Percentiles rank a stretch among this genome's conserved stretches.
These are phyloP conservation scores for Nibea coibor DNA, from an alignment of 2,113 vertebrate genomes.

Conservation along the genomic window DNA sequence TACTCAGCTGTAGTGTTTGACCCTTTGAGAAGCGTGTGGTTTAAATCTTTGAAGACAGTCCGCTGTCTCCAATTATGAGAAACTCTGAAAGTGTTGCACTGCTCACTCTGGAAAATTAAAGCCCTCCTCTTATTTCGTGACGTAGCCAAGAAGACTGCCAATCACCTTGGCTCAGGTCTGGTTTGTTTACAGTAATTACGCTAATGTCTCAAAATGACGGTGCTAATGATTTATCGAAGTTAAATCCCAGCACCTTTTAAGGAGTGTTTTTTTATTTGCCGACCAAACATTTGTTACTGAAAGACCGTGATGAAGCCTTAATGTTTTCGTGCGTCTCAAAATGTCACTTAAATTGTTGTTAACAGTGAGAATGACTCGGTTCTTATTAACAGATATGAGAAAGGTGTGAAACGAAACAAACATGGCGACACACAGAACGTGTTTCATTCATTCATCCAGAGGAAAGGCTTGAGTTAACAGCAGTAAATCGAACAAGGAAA, in stretches of 20 bases:
- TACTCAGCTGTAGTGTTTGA: neutral
- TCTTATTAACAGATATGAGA: neutral
- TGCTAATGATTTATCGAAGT: conserved; percentile 6
- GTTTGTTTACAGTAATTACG: conserved; percentile 34
- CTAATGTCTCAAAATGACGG: conserved; percentile 34
- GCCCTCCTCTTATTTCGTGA: conserved; percentile 7
- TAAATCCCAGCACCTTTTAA: conserved; percentile 32
- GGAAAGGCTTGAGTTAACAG: neutral
- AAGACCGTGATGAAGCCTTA: conserved; percentile 15
- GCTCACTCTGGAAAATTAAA: neutral
- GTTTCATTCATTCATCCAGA: neutral
- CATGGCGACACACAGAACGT: neutral
- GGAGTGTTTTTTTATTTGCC: conserved; percentile 18
- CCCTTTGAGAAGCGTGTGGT: neutral
- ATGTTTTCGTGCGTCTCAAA: neutral
- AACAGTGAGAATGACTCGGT: neutral
- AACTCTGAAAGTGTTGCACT: neutral
- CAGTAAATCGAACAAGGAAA: neutral
- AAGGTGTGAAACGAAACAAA: neutral
- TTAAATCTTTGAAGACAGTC: conserved; percentile 2
- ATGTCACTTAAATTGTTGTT: neutral
- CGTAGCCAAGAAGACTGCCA: neutral
- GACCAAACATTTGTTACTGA: conserved; percentile 10
- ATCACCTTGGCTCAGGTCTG: conserved; percentile 15
- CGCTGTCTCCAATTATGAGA: neutral